Percentiles rank a stretch among this genome's conserved stretches.
Evolutionary conservation across 1,140 invertebrate genomes (phyloP).

Genomic region (Batillaria attramentaria): DNA sequence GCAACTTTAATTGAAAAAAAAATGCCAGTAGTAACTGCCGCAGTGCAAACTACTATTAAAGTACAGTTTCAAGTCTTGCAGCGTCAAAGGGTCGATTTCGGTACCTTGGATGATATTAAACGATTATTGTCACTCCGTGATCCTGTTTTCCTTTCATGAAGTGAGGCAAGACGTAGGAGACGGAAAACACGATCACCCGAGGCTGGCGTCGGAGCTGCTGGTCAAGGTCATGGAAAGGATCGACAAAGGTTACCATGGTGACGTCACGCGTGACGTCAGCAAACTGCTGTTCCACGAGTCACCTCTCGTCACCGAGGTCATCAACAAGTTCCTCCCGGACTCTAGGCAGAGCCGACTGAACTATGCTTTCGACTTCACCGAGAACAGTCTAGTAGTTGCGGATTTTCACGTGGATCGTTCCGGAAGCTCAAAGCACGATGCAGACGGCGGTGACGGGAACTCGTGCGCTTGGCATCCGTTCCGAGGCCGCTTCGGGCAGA

Average conservation of each 20-base stretch:
- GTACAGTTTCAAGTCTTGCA: neutral
- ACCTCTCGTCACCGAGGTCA: neutral
- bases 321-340: neutral
- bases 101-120: neutral
- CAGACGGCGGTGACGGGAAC: neutral
- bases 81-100: neutral
- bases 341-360: neutral
- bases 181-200: neutral
- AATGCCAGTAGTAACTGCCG: neutral
- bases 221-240: neutral
- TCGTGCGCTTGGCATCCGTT: constrained; percentile 12
- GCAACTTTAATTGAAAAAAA: neutral
- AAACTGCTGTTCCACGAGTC: constrained; percentile 22
- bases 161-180: neutral
- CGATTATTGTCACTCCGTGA: neutral
- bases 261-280: neutral
- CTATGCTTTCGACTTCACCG: neutral
- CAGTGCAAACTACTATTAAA: neutral
- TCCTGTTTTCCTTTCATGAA: neutral
- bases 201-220: neutral
- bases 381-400: neutral
- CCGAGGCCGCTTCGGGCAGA: neutral
- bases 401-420: constrained; percentile 9
- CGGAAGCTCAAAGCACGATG: neutral
- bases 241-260: neutral